These are phyloP conservation scores for Artibeus jamaicensis DNA, from an alignment of 2,797 vertebrate genomes.

Conservation along the genomic window DNA sequence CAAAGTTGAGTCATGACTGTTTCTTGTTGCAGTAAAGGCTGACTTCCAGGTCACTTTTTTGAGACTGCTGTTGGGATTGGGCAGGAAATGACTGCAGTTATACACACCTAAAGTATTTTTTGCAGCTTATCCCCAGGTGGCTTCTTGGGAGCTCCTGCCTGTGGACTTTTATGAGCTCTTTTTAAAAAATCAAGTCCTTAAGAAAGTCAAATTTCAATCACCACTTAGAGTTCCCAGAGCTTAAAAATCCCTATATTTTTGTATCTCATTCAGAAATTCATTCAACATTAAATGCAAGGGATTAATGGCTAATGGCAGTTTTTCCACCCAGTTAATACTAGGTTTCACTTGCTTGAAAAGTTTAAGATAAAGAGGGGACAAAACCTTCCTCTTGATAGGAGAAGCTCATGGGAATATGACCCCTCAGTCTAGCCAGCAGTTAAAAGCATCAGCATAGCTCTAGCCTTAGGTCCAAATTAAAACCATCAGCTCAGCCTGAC, in stretches of 20 bases:
- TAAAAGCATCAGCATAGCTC: constrained; percentile 19
- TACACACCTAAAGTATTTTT: not conserved
- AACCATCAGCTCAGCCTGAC: constrained; percentile 67
- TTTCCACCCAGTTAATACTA: constrained; percentile 38
- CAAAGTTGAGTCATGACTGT: not conserved
- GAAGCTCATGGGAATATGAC: not conserved
- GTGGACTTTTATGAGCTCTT: not conserved
- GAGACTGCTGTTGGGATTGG: not conserved
- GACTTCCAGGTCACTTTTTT: not conserved
- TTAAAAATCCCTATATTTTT: constrained; percentile 18
- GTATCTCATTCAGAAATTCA: constrained; percentile 40
- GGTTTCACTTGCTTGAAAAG: constrained; percentile 46
- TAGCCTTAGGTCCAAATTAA: constrained; percentile 69
- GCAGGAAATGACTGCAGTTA: not conserved
- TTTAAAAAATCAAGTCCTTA: not conserved
- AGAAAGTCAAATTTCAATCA: constrained; percentile 21
- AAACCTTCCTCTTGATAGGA: not conserved
- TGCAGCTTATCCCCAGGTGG: not conserved
- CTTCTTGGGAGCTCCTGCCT: not conserved
- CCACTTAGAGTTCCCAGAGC: constrained; percentile 18
- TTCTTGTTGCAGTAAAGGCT: not conserved
- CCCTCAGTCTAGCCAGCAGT: constrained; percentile 34
- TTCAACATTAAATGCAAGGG: constrained; percentile 4
- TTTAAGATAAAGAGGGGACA: constrained; percentile 44
- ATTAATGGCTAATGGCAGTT: not conserved